These are phyloP conservation scores for Drosophila arawakana DNA, from an alignment of 1,140 invertebrate species.

Conservation along the genomic window DNA sequence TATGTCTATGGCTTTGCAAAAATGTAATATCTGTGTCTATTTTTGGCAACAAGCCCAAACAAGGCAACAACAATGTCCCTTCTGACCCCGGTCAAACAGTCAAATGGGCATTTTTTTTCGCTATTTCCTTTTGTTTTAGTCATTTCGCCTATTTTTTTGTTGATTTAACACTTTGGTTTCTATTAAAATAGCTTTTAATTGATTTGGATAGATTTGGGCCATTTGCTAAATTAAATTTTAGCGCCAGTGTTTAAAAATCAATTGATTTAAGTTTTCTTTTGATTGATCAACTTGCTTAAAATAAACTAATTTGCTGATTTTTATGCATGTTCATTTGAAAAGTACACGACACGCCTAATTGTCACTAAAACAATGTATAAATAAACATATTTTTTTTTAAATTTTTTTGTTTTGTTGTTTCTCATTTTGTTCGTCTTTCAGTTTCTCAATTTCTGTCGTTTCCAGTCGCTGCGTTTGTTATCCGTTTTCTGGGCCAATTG, in stretches of 20 bases:
- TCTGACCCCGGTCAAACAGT: constrained; percentile 34
- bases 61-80: constrained; percentile 36
- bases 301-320: constrained; percentile 9
- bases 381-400: constrained; percentile 14
- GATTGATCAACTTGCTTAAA: not conserved
- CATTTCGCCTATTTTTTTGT: constrained; percentile 19
- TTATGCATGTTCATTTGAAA: constrained; percentile 32
- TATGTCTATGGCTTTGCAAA: constrained; percentile 25
- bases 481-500: constrained; percentile 69
- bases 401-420: not conserved
- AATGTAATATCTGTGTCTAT: constrained; percentile 68
- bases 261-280: constrained; percentile 7
- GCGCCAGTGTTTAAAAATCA: not conserved
- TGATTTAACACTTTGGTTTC: constrained; percentile 52
- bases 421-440: not conserved
- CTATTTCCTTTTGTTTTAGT: constrained; percentile 25
- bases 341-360: constrained; percentile 62
- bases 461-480: constrained; percentile 23
- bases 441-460: not conserved
- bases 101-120: constrained; percentile 13
- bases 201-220: constrained; percentile 31
- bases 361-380: constrained; percentile 23
- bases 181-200: constrained; percentile 59
- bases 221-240: constrained; percentile 51
- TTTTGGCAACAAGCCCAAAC: constrained; percentile 58